A percentile compares a stretch with the other conserved stretches of the same genome.
Evolutionary conservation across 2,113 vertebrate species (phyloP).

Genomic region (Dermatemys mawii): DNA sequence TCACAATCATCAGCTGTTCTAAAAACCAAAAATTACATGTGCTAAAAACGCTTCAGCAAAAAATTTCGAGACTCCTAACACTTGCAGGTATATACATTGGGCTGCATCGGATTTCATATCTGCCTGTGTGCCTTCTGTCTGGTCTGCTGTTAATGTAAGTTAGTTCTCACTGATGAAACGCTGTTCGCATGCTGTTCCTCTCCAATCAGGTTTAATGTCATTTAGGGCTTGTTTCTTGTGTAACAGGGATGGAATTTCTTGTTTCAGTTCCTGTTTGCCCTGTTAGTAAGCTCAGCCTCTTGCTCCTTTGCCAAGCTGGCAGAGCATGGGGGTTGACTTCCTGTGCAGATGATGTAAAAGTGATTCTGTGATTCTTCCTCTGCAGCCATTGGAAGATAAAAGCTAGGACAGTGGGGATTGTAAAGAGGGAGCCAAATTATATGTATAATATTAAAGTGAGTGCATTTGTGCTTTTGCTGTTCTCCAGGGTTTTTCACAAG

Average conservation of each 20-base stretch:
- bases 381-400: slow-evolving; percentile 83
- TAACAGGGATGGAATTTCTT: slow-evolving; percentile 59
- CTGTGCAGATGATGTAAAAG: slow-evolving; percentile 72
- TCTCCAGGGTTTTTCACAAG: slow-evolving; percentile 85
- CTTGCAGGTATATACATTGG: background rate
- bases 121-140: background rate
- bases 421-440: slow-evolving; percentile 87
- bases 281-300: slow-evolving; percentile 35
- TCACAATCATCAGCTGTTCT: background rate
- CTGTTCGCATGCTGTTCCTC: fast-evolving
- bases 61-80: background rate
- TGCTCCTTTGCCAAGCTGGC: slow-evolving; percentile 78
- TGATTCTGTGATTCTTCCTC: slow-evolving; percentile 76
- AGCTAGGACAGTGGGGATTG: slow-evolving; percentile 80
- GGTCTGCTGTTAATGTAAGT: background rate
- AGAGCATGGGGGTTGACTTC: slow-evolving; percentile 70
- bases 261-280: slow-evolving; percentile 64
- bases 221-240: slow-evolving; percentile 54
- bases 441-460: slow-evolving; percentile 91
- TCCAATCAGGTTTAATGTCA: background rate
- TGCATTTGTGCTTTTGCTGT: slow-evolving; percentile 83
- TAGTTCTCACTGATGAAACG: background rate
- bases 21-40: background rate
- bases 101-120: background rate
- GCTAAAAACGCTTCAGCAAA: background rate